phyloP scores from a whole-genome alignment of 2,888 invertebrate species.

The Dermolepida albohirtum region DNA sequence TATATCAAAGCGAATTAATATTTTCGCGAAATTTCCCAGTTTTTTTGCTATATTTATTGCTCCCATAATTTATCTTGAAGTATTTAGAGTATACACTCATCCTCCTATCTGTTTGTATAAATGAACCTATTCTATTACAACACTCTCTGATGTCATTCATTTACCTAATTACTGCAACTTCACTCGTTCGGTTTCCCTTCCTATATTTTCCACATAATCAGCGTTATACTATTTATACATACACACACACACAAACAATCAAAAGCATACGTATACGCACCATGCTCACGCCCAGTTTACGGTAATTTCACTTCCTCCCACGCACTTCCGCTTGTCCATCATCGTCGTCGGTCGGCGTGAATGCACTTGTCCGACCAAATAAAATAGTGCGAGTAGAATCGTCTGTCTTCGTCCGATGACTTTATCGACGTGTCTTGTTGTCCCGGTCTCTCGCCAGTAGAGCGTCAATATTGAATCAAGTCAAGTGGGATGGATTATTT shows the following conservation, averaged over 20 bases:
- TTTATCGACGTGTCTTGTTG: too few relatives aligned
- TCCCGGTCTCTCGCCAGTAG: too few relatives aligned
- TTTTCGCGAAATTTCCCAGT: too few relatives aligned
- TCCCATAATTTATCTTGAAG: too few relatives aligned
- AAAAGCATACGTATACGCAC: slow-evolving; percentile 9
- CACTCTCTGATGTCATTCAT: slow-evolving; percentile 22
- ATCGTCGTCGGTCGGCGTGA: slow-evolving; percentile 39
- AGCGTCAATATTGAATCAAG: too few relatives aligned
- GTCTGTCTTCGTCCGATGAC: too few relatives aligned
- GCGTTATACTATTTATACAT: slow-evolving; percentile 26
- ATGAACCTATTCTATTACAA: too few relatives aligned
- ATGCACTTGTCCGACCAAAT: slow-evolving; percentile 45
- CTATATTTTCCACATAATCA: slow-evolving; percentile 16
- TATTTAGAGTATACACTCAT: too few relatives aligned
- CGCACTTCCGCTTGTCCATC: slow-evolving; percentile 51
- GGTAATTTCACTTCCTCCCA: slow-evolving; percentile 55
- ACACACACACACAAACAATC: slow-evolving; percentile 25
- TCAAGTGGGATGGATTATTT: too few relatives aligned
- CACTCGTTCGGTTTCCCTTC: slow-evolving; percentile 2
- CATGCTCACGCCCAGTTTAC: slow-evolving; percentile 48
- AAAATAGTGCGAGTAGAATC: slow-evolving; percentile 8
- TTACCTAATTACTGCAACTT: slow-evolving; percentile 35
- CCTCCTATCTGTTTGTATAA: too few relatives aligned
- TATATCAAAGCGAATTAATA: too few relatives aligned
- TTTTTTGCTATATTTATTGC: too few relatives aligned